Conservation (phyloP, 2,888 invertebrate species). For the Ischnura elegans region DNA sequence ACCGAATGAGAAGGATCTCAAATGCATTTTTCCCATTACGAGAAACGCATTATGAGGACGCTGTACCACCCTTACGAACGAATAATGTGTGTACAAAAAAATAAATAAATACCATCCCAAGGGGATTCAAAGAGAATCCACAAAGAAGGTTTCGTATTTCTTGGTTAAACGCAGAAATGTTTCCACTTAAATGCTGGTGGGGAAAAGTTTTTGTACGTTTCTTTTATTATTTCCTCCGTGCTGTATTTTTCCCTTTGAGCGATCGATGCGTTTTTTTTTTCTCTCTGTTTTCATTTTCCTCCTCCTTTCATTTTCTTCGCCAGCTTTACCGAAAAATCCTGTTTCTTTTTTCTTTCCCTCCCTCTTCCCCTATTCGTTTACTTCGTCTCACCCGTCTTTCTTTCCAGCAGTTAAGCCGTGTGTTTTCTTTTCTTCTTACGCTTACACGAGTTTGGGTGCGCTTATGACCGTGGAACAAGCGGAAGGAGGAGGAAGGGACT, state of each 20-base stretch:
- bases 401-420: background rate
- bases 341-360: background rate
- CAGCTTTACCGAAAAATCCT: background rate
- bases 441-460: background rate
- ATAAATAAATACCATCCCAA: background rate
- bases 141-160: background rate
- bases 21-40: background rate
- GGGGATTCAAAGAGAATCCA: background rate
- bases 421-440: background rate
- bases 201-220: background rate
- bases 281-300: background rate
- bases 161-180: background rate
- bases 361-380: background rate
- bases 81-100: background rate
- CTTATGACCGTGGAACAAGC: background rate
- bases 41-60: background rate
- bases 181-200: background rate
- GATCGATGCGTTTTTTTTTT: constrained; percentile 38
- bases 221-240: background rate
- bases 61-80: background rate
- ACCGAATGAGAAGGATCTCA: background rate
- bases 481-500: background rate
- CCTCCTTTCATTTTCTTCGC: background rate
- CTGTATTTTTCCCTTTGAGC: background rate
- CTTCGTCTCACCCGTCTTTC: background rate